Base-by-base conservation (phyloP, 2,888 invertebrate species). In the Pristionchus entomophagus region DNA sequence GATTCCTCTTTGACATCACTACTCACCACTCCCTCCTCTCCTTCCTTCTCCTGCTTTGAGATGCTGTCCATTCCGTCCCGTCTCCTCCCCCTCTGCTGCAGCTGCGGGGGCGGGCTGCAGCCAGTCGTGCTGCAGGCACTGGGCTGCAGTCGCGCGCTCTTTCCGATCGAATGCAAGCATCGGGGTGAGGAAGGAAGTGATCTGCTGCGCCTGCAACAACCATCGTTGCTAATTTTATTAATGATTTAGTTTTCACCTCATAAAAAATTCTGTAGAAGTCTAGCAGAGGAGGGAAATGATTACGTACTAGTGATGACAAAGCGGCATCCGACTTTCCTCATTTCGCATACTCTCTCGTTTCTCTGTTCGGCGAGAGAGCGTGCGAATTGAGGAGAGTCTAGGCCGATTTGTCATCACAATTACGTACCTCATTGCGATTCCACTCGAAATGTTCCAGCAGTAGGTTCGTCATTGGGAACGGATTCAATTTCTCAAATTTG, bases 401-500 rank as follows among this genome's bases (percentile, higher is more conserved):
- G n/a, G n/a, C n/a, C n/a, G n/a, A n/a, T n/a, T n/a, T n/a, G n/a
- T n/a, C n/a, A n/a, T n/a, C n/a, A n/a, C 22, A 19, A 29, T 29
- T 29, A 49, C 83, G 35, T 38, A 99, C 99, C 93, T 97, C 97
- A 89, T 96, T 95, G 87, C 96, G 95, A 92, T 96, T 95, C 99
- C 99, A 99, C 93, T 97, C 97, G 95, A 99, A 99, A 94, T 99
- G 99, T 94, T 99, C 98, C 82, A 96, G 96, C 89, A 99, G 95
- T 88, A 99, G 98, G 93, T 97, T 97, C 90, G 96, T 96, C 93
- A 99, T 95, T 83, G 97, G 96, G 98, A 99, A 99, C 14, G 98
- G 98, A 94, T 98, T 98, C 89, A 98, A 95, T 88, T 97, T 97
- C 83, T 96, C 96, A 93, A 99, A 99, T 94, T 98, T 97, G 90